These are phyloP conservation scores for Notodonta dromedarius DNA, from an alignment of 2,888 invertebrate species.

Conservation along the genomic window DNA sequence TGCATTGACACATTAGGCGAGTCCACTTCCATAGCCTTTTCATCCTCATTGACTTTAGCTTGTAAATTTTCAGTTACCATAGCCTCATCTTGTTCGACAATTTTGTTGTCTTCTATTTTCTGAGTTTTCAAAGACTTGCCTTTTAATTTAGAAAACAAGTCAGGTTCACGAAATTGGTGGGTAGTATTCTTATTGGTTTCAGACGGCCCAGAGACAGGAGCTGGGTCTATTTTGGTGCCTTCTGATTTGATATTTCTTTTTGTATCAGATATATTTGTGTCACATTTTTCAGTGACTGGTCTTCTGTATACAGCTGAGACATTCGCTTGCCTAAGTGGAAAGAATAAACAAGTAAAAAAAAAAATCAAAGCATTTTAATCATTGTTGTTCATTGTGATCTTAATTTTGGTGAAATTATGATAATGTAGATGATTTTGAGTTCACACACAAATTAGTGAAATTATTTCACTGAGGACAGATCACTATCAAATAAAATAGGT, in stretches of 20 bases:
- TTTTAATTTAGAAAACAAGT: slow-evolving; percentile 52
- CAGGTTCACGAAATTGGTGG: slow-evolving; percentile 45
- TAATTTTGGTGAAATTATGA: neutral
- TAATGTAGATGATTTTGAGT: neutral
- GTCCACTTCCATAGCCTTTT: slow-evolving; percentile 23
- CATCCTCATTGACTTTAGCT: slow-evolving; percentile 19
- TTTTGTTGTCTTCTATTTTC: slow-evolving; percentile 12
- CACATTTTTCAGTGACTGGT: slow-evolving; percentile 36
- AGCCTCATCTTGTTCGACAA: slow-evolving; percentile 20
- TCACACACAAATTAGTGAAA: too few relatives aligned
- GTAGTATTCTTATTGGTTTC: slow-evolving; percentile 19
- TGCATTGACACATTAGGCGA: slow-evolving; percentile 25
- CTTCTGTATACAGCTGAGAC: slow-evolving; percentile 84
- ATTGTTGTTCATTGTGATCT: neutral
- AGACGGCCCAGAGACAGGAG: slow-evolving; percentile 39
- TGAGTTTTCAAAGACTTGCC: slow-evolving; percentile 34
- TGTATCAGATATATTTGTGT: slow-evolving; percentile 8
- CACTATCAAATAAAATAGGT: too few relatives aligned
- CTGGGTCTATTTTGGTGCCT: slow-evolving; percentile 10
- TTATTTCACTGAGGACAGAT: too few relatives aligned
- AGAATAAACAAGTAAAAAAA: neutral
- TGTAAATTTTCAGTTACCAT: slow-evolving; percentile 14
- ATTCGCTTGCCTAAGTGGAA: slow-evolving; percentile 85
- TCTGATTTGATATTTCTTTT: slow-evolving; percentile 17
- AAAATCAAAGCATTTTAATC: neutral